Percentiles rank a stretch among this genome's conserved stretches.
These are phyloP conservation scores for Gadus chalcogrammus DNA, from an alignment of 2,113 vertebrate genomes.

Conservation along the genomic window DNA sequence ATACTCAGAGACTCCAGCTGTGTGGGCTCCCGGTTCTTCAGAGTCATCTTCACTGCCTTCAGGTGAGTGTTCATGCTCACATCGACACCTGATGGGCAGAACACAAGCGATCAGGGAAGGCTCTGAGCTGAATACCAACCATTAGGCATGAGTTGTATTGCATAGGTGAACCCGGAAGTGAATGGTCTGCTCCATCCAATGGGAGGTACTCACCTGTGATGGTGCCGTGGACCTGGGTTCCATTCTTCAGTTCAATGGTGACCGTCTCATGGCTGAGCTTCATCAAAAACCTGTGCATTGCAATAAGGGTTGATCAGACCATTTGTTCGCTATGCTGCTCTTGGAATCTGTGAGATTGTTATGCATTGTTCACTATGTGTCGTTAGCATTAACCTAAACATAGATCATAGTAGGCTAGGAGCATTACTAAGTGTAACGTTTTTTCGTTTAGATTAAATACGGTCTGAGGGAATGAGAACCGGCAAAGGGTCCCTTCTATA, in stretches of 20 bases:
- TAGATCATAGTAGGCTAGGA: too few species aligned
- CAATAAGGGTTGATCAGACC: background rate
- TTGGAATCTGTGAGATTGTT: too few species aligned
- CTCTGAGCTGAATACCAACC: too few species aligned
- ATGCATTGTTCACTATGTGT: too few species aligned
- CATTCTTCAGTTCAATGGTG: slow-evolving; percentile 97
- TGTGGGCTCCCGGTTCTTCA: slow-evolving; percentile 96
- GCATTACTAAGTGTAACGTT: too few species aligned
- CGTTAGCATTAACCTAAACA: too few species aligned
- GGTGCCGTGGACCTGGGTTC: slow-evolving; percentile 96
- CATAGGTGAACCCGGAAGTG: background rate
- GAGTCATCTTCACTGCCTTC: slow-evolving; percentile 98
- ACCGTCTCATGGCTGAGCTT: slow-evolving; percentile 98
- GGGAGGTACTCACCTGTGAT: slow-evolving; percentile 82
- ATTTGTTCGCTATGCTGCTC: too few species aligned
- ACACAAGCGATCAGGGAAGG: background rate
- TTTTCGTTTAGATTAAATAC: too few species aligned
- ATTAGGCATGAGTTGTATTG: background rate
- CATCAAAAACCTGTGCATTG: slow-evolving; percentile 88
- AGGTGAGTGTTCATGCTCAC: slow-evolving; percentile 99
- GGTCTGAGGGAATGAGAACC: too few species aligned
- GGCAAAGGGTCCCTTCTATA: too few species aligned
- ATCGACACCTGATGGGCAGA: slow-evolving; percentile 78
- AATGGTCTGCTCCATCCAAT: background rate
- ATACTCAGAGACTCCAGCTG: slow-evolving; percentile 96